phyloP scores from a whole-genome alignment of 1,140 invertebrate species.

The Ectropis grisescens region DNA sequence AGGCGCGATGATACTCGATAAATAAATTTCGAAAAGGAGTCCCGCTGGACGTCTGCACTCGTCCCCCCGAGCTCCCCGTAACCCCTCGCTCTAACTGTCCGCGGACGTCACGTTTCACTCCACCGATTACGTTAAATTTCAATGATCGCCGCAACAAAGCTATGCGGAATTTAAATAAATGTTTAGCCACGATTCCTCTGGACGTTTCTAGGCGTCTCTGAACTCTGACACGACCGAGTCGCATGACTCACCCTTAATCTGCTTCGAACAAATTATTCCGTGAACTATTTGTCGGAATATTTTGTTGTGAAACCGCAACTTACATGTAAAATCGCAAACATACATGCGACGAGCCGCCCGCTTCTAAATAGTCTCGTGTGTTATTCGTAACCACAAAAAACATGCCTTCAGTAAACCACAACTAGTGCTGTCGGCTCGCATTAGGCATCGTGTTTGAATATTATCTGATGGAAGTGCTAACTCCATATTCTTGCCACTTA shows the following conservation, averaged over 20 bases:
- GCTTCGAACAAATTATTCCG: too few relatives aligned
- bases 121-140: conserved; percentile 27
- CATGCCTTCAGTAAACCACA: conserved; percentile 27
- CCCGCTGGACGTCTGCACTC: conserved; percentile 30
- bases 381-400: conserved; percentile 5
- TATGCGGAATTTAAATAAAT: too few relatives aligned
- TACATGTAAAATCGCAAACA: too few relatives aligned
- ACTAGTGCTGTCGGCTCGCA: background rate
- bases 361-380: too few relatives aligned
- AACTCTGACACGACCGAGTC: too few relatives aligned
- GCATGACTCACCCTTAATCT: too few relatives aligned
- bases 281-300: too few relatives aligned
- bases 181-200: too few relatives aligned
- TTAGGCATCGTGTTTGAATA: conserved; percentile 27
- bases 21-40: conserved; percentile 49
- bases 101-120: conserved; percentile 29
- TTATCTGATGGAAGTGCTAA: conserved; percentile 35
- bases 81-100: conserved; percentile 37
- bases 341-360: too few relatives aligned
- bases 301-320: too few relatives aligned
- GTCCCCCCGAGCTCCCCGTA: conserved; percentile 15
- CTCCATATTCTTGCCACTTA: conserved; percentile 45
- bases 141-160: conserved; percentile 21
- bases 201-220: too few relatives aligned
- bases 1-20: conserved; percentile 44